These are phyloP conservation scores for Psephotus haematonotus DNA, from an alignment of 2,113 vertebrate genomes.

Conservation along the genomic window DNA sequence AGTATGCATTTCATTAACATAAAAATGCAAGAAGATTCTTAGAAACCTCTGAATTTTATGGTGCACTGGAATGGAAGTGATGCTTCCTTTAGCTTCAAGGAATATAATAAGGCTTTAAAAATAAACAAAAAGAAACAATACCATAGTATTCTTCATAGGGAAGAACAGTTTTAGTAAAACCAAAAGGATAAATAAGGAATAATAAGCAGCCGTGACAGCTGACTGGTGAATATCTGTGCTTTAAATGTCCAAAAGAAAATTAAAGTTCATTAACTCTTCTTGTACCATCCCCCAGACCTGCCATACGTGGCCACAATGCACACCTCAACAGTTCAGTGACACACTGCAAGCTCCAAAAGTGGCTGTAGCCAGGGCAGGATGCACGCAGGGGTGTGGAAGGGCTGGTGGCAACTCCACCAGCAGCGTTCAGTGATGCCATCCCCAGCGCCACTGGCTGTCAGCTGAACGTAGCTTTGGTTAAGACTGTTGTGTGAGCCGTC, in stretches of 20 bases:
- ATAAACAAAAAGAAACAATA: background rate
- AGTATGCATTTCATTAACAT: slow-evolving; percentile 8
- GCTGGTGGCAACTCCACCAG: background rate
- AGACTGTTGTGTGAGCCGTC: slow-evolving; percentile 87
- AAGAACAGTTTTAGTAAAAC: slow-evolving; percentile 50
- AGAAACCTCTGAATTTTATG: background rate
- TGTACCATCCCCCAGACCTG: slow-evolving; percentile 25
- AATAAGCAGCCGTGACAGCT: slow-evolving; percentile 58
- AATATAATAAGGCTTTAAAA: slow-evolving; percentile 20
- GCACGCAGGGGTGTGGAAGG: background rate
- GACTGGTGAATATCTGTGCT: slow-evolving; percentile 64
- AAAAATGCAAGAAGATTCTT: background rate
- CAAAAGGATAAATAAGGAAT: slow-evolving; percentile 42
- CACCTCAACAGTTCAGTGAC: background rate
- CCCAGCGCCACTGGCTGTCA: background rate
- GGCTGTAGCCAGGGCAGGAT: background rate
- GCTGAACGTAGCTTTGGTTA: slow-evolving; percentile 51
- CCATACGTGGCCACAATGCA: background rate
- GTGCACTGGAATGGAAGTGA: slow-evolving; percentile 49
- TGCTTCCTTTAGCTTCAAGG: slow-evolving; percentile 34
- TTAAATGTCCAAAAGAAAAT: slow-evolving; percentile 54
- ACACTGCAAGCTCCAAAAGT: background rate
- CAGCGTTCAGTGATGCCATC: background rate
- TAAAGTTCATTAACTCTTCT: slow-evolving; percentile 21
- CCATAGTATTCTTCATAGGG: slow-evolving; percentile 22